Percentiles rank a stretch among this genome's conserved stretches.
phyloP scores from a whole-genome alignment of 2,888 invertebrate genomes.

The Platycnemis pennipes region DNA sequence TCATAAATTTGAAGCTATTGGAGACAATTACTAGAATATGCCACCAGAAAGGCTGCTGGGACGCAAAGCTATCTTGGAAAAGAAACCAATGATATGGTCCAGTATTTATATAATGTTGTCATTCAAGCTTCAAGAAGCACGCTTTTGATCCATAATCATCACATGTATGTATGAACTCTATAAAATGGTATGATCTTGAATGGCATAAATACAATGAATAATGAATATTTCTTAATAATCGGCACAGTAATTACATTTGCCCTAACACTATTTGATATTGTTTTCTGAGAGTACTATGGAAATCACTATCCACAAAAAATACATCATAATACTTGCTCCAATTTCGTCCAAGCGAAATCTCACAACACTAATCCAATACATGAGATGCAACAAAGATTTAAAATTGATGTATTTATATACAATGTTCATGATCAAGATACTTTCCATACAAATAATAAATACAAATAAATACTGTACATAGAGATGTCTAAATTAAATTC shows the following conservation, averaged over 20 bases:
- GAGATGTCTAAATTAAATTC: slow-evolving; percentile 17
- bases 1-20: not conserved
- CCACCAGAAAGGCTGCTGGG: not conserved
- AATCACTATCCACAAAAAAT: slow-evolving; percentile 19
- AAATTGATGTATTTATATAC: slow-evolving; percentile 38
- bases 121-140: slow-evolving; percentile 1
- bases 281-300: slow-evolving; percentile 33
- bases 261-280: not conserved
- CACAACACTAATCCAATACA: slow-evolving; percentile 26
- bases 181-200: not conserved
- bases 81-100: slow-evolving; percentile 2
- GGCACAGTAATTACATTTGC: slow-evolving; percentile 9
- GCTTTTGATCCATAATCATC: not conserved
- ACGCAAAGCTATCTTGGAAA: slow-evolving; percentile 4
- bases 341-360: not conserved
- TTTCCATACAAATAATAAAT: slow-evolving; percentile 55
- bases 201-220: slow-evolving; percentile 24
- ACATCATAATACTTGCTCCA: not conserved
- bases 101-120: not conserved
- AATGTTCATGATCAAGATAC: slow-evolving; percentile 38
- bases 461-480: slow-evolving; percentile 66
- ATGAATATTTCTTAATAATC: slow-evolving; percentile 13
- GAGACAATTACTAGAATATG: not conserved
- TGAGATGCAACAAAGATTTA: slow-evolving; percentile 22
- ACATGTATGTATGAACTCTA: not conserved